Percentiles rank a stretch among this genome's conserved stretches.
Evolutionary conservation across 2,797 vertebrate genomes (phyloP).

Genomic region (Thunnus albacares): DNA sequence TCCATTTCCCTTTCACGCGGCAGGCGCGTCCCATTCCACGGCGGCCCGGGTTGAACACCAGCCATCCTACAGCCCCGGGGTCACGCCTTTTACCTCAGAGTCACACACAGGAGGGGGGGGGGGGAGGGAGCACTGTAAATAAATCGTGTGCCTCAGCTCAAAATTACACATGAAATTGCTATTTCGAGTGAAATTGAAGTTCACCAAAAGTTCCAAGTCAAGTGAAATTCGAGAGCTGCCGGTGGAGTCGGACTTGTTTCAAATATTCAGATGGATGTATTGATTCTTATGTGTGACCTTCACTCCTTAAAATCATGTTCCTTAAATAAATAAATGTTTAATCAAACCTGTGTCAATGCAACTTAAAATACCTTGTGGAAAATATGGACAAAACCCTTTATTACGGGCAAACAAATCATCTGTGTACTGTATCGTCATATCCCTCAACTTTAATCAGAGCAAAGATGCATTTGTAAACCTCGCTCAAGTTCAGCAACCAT

Average conservation of each 20-base stretch:
- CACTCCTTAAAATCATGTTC: neutral
- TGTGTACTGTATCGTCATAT: neutral
- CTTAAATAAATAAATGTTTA: neutral
- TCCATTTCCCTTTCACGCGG: constrained; percentile 85
- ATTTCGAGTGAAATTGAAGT: constrained; percentile 49
- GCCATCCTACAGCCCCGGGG: constrained; percentile 70
- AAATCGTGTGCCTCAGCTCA: constrained; percentile 56
- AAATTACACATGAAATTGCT: constrained; percentile 52
- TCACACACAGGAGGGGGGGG: constrained; percentile 34
- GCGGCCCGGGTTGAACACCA: constrained; percentile 71
- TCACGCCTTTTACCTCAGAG: constrained; percentile 75
- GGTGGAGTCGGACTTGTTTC: constrained; percentile 3
- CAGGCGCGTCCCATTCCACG: constrained; percentile 74
- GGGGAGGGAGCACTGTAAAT: constrained; percentile 60
- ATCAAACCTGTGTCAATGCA: too few relatives aligned
- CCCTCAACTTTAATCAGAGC: neutral
- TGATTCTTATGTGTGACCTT: neutral
- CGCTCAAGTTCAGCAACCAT: too few relatives aligned
- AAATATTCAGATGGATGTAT: neutral
- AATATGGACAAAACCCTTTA: neutral
- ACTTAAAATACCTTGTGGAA: neutral
- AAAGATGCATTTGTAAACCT: neutral
- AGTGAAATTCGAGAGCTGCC: neutral
- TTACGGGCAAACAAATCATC: neutral
- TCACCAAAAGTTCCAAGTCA: constrained; percentile 38